Evolutionary conservation across 2,797 vertebrate species (phyloP).

Genomic region (Heliangelus exortis): DNA sequence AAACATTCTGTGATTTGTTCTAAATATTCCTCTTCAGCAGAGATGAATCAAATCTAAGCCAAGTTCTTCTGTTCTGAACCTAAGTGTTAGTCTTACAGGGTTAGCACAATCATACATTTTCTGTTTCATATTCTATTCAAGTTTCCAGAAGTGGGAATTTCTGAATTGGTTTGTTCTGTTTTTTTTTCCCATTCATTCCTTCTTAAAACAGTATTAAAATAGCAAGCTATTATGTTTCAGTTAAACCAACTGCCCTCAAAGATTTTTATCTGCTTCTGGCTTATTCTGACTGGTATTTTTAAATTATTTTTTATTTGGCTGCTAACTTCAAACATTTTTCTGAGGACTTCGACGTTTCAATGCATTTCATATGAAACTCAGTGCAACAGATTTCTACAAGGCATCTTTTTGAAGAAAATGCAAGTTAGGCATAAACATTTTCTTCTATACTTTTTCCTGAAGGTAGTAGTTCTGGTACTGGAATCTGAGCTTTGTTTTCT

Average conservation of each 20-base stretch:
- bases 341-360: not conserved
- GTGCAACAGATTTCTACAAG: not conserved
- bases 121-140: not conserved
- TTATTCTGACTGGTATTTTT: not conserved
- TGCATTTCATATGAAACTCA: not conserved
- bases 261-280: not conserved
- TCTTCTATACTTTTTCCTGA: not conserved
- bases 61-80: not conserved
- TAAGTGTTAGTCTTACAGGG: not conserved
- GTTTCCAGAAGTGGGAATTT: not conserved
- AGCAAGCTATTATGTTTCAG: not conserved
- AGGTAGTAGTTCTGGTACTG: not conserved
- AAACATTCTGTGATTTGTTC: not conserved
- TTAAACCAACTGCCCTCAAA: not conserved
- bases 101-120: not conserved
- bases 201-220: not conserved
- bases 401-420: not conserved
- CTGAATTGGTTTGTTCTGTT: not conserved
- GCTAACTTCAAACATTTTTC: not conserved
- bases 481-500: not conserved
- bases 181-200: not conserved
- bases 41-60: not conserved
- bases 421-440: not conserved
- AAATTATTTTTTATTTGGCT: not conserved
- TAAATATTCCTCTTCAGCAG: not conserved